These are phyloP conservation scores for Clavelina lepadiformis DNA, from an alignment of 23 tunicate genomes.

Conservation along the genomic window DNA sequence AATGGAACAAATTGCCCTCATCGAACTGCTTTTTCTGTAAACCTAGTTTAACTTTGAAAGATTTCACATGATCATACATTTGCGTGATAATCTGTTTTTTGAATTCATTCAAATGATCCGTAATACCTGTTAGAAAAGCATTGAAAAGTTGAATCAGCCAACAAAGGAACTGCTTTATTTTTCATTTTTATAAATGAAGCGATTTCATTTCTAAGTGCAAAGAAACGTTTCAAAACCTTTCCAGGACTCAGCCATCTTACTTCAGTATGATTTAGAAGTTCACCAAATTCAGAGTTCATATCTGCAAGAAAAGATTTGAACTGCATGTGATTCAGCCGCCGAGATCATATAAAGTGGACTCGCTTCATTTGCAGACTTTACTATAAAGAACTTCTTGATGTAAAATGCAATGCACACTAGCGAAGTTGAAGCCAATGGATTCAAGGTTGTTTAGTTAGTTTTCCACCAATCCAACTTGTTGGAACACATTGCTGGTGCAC, in stretches of 20 bases:
- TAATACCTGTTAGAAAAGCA: constrained; percentile 39
- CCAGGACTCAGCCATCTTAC: constrained; percentile 5
- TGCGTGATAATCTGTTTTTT: constrained; percentile 42
- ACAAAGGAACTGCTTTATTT: constrained; percentile 24
- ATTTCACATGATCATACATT: constrained; percentile 26
- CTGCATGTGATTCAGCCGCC: constrained; percentile 42
- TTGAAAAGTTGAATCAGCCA: constrained; percentile 36
- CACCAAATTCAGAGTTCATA: background rate
- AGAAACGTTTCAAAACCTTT: constrained; percentile 15
- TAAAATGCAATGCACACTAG: constrained; percentile 35
- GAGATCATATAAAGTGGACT: constrained; percentile 36
- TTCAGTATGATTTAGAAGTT: constrained; percentile 8
- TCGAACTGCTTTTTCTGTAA: constrained; percentile 29
- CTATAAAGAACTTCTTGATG: constrained; percentile 30
- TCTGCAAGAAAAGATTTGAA: constrained; percentile 40
- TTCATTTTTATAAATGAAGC: constrained; percentile 40
- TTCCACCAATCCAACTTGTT: constrained; percentile 26
- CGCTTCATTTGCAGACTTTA: constrained; percentile 38
- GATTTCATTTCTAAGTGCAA: constrained; percentile 35
- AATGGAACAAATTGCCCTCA: constrained; percentile 14
- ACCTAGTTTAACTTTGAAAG: too few relatives aligned
- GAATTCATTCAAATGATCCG: constrained; percentile 22
- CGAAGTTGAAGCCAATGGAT: constrained; percentile 18
- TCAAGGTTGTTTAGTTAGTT: constrained; percentile 22
- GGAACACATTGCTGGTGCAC: constrained; percentile 40